Percentiles rank a stretch among this genome's conserved stretches.
Conservation (phyloP, 2,888 invertebrate genomes). For the Tiliacea aurago region DNA sequence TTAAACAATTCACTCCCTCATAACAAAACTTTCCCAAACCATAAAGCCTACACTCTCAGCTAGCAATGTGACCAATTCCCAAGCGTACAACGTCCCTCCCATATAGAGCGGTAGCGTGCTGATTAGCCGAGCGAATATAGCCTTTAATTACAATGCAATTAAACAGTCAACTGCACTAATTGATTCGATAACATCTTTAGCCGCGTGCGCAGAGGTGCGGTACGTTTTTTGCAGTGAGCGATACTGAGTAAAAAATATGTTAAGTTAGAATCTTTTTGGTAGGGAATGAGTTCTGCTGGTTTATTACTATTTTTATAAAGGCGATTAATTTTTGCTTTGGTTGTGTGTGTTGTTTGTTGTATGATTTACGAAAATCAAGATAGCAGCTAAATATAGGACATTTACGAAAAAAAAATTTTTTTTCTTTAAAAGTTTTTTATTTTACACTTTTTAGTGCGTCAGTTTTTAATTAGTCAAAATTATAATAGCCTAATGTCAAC, state of each 20-base stretch:
- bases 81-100: conserved; percentile 73
- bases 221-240: conserved; percentile 71
- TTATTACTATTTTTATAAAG: neutral
- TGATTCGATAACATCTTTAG: conserved; percentile 80
- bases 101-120: conserved; percentile 77
- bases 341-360: neutral
- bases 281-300: conserved; percentile 54
- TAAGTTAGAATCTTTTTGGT: conserved; percentile 41
- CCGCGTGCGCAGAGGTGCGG: conserved; percentile 67
- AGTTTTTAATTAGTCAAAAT: too few species aligned
- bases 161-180: conserved; percentile 80
- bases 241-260: conserved; percentile 65
- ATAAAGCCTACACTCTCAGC: conserved; percentile 6
- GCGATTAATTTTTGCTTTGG: neutral
- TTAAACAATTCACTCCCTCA: too few species aligned
- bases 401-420: too few species aligned
- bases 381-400: neutral
- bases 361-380: neutral
- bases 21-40: neutral
- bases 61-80: conserved; percentile 48
- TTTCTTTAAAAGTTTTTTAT: too few species aligned
- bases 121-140: conserved; percentile 79
- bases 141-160: conserved; percentile 83
- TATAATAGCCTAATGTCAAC: too few species aligned
- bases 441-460: too few species aligned